Percentiles rank a stretch among this genome's conserved stretches.
Conservation (phyloP, 2,888 invertebrate genomes). For the Gastrophysa polygoni region DNA sequence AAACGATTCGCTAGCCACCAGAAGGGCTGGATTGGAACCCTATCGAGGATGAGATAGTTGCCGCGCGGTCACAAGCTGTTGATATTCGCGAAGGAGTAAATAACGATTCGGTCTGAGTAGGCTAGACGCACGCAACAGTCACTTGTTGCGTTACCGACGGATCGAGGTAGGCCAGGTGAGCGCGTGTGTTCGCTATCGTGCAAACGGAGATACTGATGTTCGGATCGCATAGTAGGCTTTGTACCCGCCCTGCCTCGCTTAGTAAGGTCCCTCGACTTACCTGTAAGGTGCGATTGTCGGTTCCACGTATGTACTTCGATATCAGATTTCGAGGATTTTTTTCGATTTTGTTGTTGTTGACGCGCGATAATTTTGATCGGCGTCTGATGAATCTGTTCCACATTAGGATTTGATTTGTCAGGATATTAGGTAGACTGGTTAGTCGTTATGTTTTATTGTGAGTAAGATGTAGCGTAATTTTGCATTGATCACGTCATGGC, state of each 20-base stretch:
- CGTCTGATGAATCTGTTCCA: no score
- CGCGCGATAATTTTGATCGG: constrained; percentile 11
- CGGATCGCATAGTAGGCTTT: constrained; percentile 46
- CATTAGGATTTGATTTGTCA: no score
- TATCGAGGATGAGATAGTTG: neutral
- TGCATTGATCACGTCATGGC: no score
- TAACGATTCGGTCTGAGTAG: constrained; percentile 20
- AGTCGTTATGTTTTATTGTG: no score
- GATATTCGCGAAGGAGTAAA: neutral
- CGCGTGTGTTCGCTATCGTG: constrained; percentile 43
- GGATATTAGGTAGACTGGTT: no score
- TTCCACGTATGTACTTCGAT: constrained; percentile 14
- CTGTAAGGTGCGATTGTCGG: constrained; percentile 42
- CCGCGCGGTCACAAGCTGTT: neutral
- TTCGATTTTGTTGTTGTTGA: constrained; percentile 5
- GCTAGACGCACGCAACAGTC: constrained; percentile 31
- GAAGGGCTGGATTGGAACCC: neutral
- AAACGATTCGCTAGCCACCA: neutral
- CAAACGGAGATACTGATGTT: constrained; percentile 49
- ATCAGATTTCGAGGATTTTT: constrained; percentile 18
- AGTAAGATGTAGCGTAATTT: no score
- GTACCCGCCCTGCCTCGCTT: constrained; percentile 49
- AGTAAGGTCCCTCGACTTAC: constrained; percentile 43
- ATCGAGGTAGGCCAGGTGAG: constrained; percentile 30
- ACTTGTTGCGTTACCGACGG: constrained; percentile 46